These are phyloP conservation scores for Campaea margaritaria DNA, from an alignment of 2,888 invertebrate genomes.

Conservation along the genomic window DNA sequence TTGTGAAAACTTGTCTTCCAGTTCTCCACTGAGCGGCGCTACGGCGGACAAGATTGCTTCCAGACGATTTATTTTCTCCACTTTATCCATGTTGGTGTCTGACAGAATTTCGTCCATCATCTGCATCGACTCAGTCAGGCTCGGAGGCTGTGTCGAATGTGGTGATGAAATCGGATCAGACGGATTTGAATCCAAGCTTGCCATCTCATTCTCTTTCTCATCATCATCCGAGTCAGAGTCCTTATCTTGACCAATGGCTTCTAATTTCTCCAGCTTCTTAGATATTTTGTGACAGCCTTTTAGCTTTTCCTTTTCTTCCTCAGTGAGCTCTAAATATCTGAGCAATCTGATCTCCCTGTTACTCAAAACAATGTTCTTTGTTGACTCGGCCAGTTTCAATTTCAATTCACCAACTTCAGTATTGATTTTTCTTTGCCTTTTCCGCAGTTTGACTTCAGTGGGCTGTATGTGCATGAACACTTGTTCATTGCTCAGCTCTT, in stretches of 20 bases:
- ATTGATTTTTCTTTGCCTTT: slow-evolving; percentile 95
- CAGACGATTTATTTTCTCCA: slow-evolving; percentile 93
- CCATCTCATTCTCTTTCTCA: slow-evolving; percentile 90
- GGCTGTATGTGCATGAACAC: slow-evolving; percentile 93
- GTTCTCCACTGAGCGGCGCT: slow-evolving; percentile 88
- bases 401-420: slow-evolving; percentile 95
- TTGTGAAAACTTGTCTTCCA: slow-evolving; percentile 81
- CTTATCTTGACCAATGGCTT: slow-evolving; percentile 90
- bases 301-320: slow-evolving; percentile 96
- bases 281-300: slow-evolving; percentile 97
- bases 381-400: slow-evolving; percentile 91
- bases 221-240: slow-evolving; percentile 91
- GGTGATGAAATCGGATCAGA: slow-evolving; percentile 92
- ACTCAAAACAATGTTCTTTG: slow-evolving; percentile 94
- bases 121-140: slow-evolving; percentile 95
- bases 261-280: slow-evolving; percentile 95
- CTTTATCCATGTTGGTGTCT: slow-evolving; percentile 92
- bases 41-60: slow-evolving; percentile 94
- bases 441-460: slow-evolving; percentile 93
- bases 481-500: slow-evolving; percentile 95
- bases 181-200: slow-evolving; percentile 92
- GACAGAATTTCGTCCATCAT: slow-evolving; percentile 94
- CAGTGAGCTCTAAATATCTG: slow-evolving; percentile 95
- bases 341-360: slow-evolving; percentile 96
- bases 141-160: slow-evolving; percentile 91